phyloP scores from a whole-genome alignment of 2,113 vertebrate species.

The Nycticryphes semicollaris region DNA sequence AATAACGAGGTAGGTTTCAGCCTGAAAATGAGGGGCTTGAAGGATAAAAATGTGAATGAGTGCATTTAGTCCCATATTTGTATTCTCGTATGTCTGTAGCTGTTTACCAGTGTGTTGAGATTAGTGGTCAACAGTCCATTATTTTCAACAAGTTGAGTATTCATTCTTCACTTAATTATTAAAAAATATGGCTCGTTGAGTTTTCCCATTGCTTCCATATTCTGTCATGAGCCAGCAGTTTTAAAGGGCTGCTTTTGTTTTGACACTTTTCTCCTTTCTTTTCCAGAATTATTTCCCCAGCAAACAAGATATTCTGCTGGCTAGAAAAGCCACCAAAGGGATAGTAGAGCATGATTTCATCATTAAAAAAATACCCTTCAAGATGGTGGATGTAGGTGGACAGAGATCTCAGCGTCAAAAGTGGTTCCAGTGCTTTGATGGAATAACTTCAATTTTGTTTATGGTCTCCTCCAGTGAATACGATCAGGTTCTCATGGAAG shows the following conservation, averaged over 20 bases:
- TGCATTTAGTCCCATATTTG: background rate
- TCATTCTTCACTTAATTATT: background rate
- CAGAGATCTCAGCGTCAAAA: constrained; percentile 96
- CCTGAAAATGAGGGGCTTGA: background rate
- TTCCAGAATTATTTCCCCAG: constrained; percentile 90
- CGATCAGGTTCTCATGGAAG: constrained; percentile 97
- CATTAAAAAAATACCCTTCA: constrained; percentile 98
- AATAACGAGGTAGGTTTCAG: background rate
- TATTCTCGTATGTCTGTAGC: background rate
- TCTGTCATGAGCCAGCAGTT: background rate
- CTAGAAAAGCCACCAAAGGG: constrained; percentile 94
- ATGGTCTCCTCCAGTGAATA: constrained; percentile 97
- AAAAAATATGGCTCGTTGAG: background rate
- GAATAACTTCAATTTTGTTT: constrained; percentile 96
- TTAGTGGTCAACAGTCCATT: background rate
- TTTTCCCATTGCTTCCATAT: background rate
- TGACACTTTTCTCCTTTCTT: background rate
- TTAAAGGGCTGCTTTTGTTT: background rate
- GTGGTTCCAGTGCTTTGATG: constrained; percentile 98
- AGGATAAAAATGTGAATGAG: background rate
- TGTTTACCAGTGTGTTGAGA: background rate
- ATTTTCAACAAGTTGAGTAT: background rate
- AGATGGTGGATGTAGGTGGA: constrained; percentile 97
- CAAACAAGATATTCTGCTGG: constrained; percentile 94
- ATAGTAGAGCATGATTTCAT: constrained; percentile 97